A percentile compares a stretch with the other conserved stretches of the same genome.
Evolutionary conservation across 2,888 invertebrate genomes (phyloP).

Genomic region (Drosophila algonquin): DNA sequence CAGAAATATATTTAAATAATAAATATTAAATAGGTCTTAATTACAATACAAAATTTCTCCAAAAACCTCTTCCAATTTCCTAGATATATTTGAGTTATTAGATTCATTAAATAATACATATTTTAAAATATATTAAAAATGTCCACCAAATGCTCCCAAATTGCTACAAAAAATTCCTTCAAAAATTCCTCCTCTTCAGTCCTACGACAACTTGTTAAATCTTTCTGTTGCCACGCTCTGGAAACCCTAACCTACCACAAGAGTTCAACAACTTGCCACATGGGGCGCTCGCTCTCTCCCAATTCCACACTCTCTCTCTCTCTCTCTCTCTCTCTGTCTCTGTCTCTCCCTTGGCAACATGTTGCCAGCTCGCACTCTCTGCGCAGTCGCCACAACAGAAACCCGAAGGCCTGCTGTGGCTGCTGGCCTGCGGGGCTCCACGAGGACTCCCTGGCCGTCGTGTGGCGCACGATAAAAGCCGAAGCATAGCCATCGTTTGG

Average conservation of each 20-base stretch:
- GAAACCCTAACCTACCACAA: slow-evolving; percentile 64
- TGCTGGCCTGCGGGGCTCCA: background rate
- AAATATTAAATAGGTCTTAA: too few relatives aligned
- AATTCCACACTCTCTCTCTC: background rate
- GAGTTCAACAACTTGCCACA: slow-evolving; percentile 4
- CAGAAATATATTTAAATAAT: too few relatives aligned
- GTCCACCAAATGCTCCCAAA: background rate
- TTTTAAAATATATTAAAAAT: background rate
- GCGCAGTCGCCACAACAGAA: slow-evolving; percentile 14
- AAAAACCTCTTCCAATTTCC: background rate
- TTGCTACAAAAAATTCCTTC: background rate
- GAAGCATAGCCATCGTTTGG: slow-evolving; percentile 22
- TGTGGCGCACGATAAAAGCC: slow-evolving; percentile 13
- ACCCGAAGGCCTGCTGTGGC: background rate
- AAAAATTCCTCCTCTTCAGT: background rate
- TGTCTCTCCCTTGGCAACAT: slow-evolving; percentile 50
- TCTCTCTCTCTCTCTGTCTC: slow-evolving; percentile 3
- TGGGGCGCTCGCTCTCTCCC: background rate
- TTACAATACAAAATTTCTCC: background rate
- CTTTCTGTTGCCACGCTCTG: slow-evolving; percentile 4
- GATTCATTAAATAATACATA: too few relatives aligned
- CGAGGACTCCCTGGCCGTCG: slow-evolving; percentile 23
- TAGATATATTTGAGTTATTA: background rate
- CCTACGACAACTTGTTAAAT: slow-evolving; percentile 27
- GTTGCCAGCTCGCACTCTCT: slow-evolving; percentile 46